These are phyloP conservation scores for Sepiola atlantica DNA, from an alignment of 2,888 invertebrate genomes.

Conservation along the genomic window DNA sequence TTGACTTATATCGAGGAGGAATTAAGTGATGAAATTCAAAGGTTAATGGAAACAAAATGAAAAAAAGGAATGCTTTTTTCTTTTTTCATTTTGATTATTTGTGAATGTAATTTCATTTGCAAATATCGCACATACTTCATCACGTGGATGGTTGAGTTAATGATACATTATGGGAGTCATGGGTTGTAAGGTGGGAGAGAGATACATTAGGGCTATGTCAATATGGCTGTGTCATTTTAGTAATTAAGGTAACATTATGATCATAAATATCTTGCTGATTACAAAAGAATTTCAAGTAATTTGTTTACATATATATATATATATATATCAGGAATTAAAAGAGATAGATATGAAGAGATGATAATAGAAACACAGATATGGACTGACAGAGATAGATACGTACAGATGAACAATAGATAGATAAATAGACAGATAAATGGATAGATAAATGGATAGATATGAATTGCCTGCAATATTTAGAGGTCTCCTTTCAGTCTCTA, in stretches of 20 bases:
- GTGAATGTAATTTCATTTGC: neutral
- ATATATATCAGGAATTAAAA: no score
- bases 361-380: no score
- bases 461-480: no score
- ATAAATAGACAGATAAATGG: no score
- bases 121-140: neutral
- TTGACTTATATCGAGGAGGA: neutral
- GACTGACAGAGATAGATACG: no score
- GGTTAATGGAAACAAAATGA: neutral
- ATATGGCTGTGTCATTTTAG: neutral
- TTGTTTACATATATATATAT: neutral
- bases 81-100: neutral
- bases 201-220: no score
- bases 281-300: neutral
- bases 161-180: neutral
- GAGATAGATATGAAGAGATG: no score
- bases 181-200: neutral
- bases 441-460: no score
- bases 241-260: neutral
- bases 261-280: neutral
- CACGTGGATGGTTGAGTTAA: neutral
- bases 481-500: no score
- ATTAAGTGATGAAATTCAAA: neutral
- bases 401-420: no score
- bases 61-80: neutral